Evolutionary conservation across 2,888 invertebrate species (phyloP).

Genomic region (Perdita meconis): DNA sequence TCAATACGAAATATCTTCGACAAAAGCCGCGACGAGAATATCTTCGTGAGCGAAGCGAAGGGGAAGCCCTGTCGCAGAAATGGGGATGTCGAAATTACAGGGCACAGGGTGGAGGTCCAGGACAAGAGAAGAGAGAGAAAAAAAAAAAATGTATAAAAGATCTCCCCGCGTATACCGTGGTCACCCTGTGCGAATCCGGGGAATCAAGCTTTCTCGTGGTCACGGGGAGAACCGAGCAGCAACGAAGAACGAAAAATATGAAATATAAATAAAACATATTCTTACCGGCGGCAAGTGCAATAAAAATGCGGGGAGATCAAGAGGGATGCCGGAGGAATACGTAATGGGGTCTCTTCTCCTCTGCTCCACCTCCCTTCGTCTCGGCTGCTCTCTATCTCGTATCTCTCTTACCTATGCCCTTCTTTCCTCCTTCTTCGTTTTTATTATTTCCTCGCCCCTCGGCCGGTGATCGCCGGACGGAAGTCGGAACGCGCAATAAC

Average conservation of each 20-base stretch:
- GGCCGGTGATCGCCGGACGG: not conserved
- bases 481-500: constrained; percentile 17
- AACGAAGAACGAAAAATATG: constrained; percentile 77
- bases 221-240: constrained; percentile 38
- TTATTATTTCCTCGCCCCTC: constrained; percentile 2
- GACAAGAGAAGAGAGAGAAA: not conserved
- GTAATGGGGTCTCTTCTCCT: constrained; percentile 72
- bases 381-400: constrained; percentile 40
- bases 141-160: constrained; percentile 2
- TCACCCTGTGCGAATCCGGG: constrained; percentile 69
- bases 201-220: constrained; percentile 59
- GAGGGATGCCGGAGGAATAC: constrained; percentile 83
- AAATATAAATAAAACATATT: constrained; percentile 84
- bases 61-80: constrained; percentile 30
- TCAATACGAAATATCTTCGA: constrained; percentile 41
- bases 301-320: constrained; percentile 82
- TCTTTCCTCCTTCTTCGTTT: not conserved
- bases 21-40: constrained; percentile 51
- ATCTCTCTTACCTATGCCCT: constrained; percentile 43
- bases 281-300: constrained; percentile 78
- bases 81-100: constrained; percentile 40
- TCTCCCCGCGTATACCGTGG: constrained; percentile 62
- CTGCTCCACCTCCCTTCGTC: constrained; percentile 31
- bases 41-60: constrained; percentile 32
- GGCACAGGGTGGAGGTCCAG: not conserved